phyloP scores from a whole-genome alignment of 2,888 invertebrate genomes.

The Linnaemya tessellans region DNA sequence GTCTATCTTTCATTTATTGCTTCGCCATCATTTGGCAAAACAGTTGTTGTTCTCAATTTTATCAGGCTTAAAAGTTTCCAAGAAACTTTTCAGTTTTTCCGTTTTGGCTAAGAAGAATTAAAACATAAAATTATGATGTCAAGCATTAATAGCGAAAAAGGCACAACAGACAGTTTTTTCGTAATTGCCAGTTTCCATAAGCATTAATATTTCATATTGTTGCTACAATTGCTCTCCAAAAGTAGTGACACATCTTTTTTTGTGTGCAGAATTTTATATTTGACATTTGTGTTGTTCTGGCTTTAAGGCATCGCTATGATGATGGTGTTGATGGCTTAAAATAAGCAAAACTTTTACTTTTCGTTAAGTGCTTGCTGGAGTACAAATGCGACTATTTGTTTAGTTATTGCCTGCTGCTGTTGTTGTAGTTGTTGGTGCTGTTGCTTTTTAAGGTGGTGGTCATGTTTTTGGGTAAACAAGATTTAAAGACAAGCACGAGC shows the following conservation, averaged over 20 bases:
- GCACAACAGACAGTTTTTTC: background rate
- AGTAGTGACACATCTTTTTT: too few relatives aligned
- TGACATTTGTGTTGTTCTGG: background rate
- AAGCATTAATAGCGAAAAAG: background rate
- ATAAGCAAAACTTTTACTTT: slow-evolving; percentile 25
- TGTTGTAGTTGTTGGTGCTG: slow-evolving; percentile 53
- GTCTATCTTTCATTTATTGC: slow-evolving; percentile 18
- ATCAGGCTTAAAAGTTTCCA: slow-evolving; percentile 51
- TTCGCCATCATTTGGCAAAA: slow-evolving; percentile 14
- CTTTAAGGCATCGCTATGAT: background rate
- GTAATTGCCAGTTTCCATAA: background rate
- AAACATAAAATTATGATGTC: background rate
- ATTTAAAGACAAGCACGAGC: slow-evolving; percentile 65
- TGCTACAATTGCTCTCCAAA: too few relatives aligned
- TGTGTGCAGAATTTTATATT: background rate
- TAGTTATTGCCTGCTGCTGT: background rate
- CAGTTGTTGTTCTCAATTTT: slow-evolving; percentile 35
- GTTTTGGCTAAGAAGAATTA: slow-evolving; percentile 13
- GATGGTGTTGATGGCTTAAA: slow-evolving; percentile 44
- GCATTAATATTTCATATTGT: too few relatives aligned
- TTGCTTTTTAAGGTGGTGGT: slow-evolving; percentile 65
- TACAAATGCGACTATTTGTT: slow-evolving; percentile 27
- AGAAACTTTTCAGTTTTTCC: slow-evolving; percentile 43
- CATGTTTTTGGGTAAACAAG: slow-evolving; percentile 65
- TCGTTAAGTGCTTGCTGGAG: background rate